phyloP scores from a whole-genome alignment of 1,140 invertebrate genomes.

The Achroia grisella region DNA sequence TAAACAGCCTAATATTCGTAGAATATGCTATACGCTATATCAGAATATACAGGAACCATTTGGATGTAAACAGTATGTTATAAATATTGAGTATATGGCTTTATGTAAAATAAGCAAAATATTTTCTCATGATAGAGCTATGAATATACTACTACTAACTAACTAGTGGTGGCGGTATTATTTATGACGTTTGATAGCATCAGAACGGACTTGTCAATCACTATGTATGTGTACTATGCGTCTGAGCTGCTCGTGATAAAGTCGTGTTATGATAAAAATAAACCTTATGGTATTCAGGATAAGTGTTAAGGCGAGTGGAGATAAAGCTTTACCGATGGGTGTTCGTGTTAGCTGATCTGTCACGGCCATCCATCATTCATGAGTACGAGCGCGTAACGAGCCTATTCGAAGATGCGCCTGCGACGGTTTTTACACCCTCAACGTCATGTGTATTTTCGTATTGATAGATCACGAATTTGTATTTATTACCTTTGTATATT shows the following conservation, averaged over 20 bases:
- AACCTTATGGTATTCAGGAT: conserved; percentile 5
- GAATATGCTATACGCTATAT: too few species aligned
- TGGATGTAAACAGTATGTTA: too few species aligned
- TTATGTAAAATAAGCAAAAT: too few species aligned
- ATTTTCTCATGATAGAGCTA: conserved; percentile 32
- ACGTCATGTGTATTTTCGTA: conserved; percentile 24
- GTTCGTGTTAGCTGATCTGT: conserved; percentile 30
- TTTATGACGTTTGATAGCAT: conserved; percentile 63
- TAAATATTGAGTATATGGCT: too few species aligned
- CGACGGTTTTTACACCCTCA: conserved; percentile 45
- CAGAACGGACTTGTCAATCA: conserved; percentile 68
- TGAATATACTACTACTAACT: conserved; percentile 69
- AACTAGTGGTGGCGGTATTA: conserved; percentile 66
- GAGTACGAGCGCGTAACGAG: conserved; percentile 56
- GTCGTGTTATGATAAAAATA: background rate
- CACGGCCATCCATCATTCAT: conserved; percentile 61
- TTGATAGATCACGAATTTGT: conserved; percentile 47
- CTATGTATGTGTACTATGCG: conserved; percentile 26
- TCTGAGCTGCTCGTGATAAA: conserved; percentile 23
- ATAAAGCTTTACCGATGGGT: background rate
- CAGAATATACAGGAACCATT: too few species aligned
- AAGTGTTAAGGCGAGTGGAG: background rate
- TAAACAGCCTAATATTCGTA: too few species aligned
- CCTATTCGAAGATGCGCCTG: conserved; percentile 51
- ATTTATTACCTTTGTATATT: background rate